A percentile compares a stretch with the other conserved stretches of the same genome.
phyloP scores from a whole-genome alignment of 1,140 invertebrate species.

The Riptortus pedestris region DNA sequence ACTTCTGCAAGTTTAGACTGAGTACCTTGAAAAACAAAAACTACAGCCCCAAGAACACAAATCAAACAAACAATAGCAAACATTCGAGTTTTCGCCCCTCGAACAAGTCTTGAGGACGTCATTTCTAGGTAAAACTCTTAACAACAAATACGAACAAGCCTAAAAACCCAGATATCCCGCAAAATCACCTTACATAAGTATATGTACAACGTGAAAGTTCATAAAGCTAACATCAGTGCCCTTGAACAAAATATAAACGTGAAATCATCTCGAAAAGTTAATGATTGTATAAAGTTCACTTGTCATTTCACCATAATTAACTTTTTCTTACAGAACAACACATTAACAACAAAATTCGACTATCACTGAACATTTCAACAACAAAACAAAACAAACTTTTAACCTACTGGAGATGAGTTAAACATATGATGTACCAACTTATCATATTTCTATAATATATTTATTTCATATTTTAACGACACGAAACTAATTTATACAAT shows the following conservation, averaged over 20 bases:
- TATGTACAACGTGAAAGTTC: conserved; percentile 1
- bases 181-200: conserved; percentile 2
- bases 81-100: conserved; percentile 32
- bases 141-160: background rate
- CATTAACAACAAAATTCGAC: background rate
- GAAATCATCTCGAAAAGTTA: background rate
- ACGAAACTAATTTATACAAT: no score
- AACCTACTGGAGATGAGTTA: conserved; percentile 1
- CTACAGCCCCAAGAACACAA: conserved; percentile 30
- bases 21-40: conserved; percentile 33
- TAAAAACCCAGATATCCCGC: background rate
- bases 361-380: background rate
- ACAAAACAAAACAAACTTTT: conserved; percentile 1
- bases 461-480: no score
- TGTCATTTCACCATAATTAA: conserved; percentile 5
- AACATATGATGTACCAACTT: background rate
- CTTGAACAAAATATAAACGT: conserved; percentile 5
- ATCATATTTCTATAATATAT: background rate
- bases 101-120: conserved; percentile 29
- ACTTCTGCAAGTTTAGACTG: conserved; percentile 32
- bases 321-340: no score
- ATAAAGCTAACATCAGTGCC: background rate
- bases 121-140: background rate
- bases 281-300: background rate
- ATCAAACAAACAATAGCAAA: conserved; percentile 32